Percentiles rank a stretch among this genome's conserved stretches.
Conservation (phyloP, 2,797 vertebrate genomes). For the Apogon hyalosoma region DNA sequence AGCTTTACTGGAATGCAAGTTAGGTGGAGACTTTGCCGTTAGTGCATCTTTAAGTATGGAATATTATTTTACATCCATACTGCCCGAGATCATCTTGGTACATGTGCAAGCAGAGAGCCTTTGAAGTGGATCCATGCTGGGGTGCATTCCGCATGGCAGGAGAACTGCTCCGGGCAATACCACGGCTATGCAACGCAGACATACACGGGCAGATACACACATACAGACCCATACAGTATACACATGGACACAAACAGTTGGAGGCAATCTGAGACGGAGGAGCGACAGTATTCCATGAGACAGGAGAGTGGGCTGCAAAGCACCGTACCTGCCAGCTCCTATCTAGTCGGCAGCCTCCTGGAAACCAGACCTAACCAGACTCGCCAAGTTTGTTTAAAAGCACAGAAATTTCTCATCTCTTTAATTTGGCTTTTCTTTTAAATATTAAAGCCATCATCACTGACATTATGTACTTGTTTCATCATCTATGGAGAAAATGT, state of each 20-base stretch:
- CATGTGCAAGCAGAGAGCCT: slow-evolving; percentile 31
- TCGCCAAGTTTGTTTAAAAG: slow-evolving; percentile 32
- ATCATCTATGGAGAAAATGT: slow-evolving; percentile 10
- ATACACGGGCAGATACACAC: slow-evolving; percentile 15
- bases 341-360: slow-evolving; percentile 48
- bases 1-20: neutral
- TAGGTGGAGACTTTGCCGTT: neutral
- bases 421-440: slow-evolving; percentile 5
- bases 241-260: slow-evolving; percentile 57
- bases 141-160: slow-evolving; percentile 44
- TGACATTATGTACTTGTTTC: slow-evolving; percentile 13
- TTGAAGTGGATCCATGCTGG: slow-evolving; percentile 56
- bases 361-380: slow-evolving; percentile 56
- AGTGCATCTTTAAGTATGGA: slow-evolving; percentile 10
- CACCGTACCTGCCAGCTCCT: slow-evolving; percentile 60
- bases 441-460: slow-evolving; percentile 1
- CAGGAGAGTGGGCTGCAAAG: slow-evolving; percentile 65
- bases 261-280: slow-evolving; percentile 53
- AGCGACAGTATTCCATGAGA: slow-evolving; percentile 64
- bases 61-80: slow-evolving; percentile 15
- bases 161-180: slow-evolving; percentile 50
- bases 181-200: slow-evolving; percentile 20
- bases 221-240: slow-evolving; percentile 36
- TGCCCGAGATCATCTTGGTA: slow-evolving; percentile 1
- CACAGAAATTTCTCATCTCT: slow-evolving; percentile 8